Conservation (phyloP, 2,113 vertebrate genomes). For the Accipiter cooperii region DNA sequence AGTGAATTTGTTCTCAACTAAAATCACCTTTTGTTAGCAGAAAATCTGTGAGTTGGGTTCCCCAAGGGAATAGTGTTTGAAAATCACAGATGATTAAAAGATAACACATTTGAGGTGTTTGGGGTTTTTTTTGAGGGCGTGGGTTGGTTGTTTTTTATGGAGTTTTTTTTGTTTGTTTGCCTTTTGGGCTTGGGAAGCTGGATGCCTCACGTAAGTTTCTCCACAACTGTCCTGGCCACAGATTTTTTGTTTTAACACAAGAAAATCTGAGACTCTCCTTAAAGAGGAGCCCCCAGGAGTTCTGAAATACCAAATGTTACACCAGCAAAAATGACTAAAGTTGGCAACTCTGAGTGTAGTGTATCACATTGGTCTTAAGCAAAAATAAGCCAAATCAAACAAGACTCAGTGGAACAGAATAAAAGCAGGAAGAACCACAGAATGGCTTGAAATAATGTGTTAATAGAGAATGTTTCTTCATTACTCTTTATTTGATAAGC, state of each 20-base stretch:
- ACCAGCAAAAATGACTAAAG: neutral
- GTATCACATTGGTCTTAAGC: neutral
- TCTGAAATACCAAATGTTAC: neutral
- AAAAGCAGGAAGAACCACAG: neutral
- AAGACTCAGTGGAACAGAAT: neutral
- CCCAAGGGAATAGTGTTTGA: neutral
- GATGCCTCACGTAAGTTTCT: neutral
- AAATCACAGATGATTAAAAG: slow-evolving; percentile 19
- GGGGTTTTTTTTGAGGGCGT: accelerated
- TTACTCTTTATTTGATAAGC: neutral
- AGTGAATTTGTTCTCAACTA: slow-evolving; percentile 20
- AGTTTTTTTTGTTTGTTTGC: neutral
- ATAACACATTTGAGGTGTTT: neutral
- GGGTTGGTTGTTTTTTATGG: neutral
- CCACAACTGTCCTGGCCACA: neutral
- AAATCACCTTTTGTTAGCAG: slow-evolving; percentile 17
- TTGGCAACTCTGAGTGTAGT: neutral
- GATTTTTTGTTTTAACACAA: neutral
- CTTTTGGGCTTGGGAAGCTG: neutral
- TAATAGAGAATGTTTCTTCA: neutral
- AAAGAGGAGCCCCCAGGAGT: neutral
- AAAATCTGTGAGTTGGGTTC: neutral
- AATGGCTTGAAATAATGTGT: neutral
- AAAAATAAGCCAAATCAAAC: neutral
- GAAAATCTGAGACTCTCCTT: neutral